Conservation (phyloP, 2,888 invertebrate species). For the Phorcus lineatus region DNA sequence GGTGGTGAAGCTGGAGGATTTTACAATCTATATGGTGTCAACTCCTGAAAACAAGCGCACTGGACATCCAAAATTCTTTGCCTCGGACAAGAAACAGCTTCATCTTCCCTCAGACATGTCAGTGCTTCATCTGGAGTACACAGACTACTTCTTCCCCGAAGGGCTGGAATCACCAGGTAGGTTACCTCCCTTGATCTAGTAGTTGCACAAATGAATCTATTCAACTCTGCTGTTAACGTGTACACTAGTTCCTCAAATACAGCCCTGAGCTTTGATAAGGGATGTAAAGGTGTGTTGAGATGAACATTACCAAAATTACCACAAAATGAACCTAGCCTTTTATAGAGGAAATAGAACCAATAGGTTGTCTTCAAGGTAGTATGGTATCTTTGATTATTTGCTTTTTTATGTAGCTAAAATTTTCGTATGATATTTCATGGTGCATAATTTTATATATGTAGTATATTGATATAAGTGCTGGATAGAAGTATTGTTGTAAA, state of each 20-base stretch:
- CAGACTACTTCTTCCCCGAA: conserved; percentile 94
- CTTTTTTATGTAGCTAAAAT: too few relatives aligned
- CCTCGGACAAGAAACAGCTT: conserved; percentile 81
- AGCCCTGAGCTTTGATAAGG: too few relatives aligned
- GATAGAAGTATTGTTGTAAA: too few relatives aligned
- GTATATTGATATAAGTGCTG: too few relatives aligned
- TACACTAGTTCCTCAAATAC: background rate
- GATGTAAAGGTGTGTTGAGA: too few relatives aligned
- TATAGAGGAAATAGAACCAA: too few relatives aligned
- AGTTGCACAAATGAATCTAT: background rate
- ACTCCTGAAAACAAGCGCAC: conserved; percentile 78
- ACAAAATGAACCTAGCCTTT: too few relatives aligned
- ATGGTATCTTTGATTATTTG: too few relatives aligned
- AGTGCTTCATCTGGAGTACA: conserved; percentile 95
- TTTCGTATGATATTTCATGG: too few relatives aligned
- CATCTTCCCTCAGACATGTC: conserved; percentile 92
- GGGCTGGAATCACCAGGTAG: conserved; percentile 74
- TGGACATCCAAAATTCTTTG: conserved; percentile 85
- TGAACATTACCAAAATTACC: too few relatives aligned
- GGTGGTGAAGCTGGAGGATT: conserved; percentile 92
- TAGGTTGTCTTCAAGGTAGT: too few relatives aligned
- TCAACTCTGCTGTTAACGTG: background rate
- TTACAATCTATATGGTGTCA: conserved; percentile 89
- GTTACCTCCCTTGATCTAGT: background rate
- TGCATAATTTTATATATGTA: too few relatives aligned